Base-by-base conservation (phyloP, 2,888 invertebrate genomes). In the Philopedon plagiatum region DNA sequence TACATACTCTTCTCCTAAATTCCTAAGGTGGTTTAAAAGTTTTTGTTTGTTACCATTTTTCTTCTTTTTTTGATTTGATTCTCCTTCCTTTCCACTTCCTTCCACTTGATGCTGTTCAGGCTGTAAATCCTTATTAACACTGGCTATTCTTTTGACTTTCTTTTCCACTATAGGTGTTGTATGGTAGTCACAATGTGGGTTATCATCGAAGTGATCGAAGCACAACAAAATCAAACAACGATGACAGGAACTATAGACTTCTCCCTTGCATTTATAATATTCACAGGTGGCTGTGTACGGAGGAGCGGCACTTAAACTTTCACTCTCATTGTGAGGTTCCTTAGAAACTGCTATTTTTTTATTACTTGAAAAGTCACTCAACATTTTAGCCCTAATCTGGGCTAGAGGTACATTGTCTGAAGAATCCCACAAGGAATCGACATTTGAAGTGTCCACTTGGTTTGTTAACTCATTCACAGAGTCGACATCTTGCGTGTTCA, bases 91-190 rank as follows among this genome's bases (percentile, higher is more conserved):
- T 58, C 56, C 18, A 56, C 21, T 64, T 54, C 64, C 32, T 34
- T 64, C 58, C 5, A 37, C 58, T 58, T 34, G 46, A 46, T 62
- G 62, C 32, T 62, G 26, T 62, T 46, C 62, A 62, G 62, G 46
- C 46, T 62, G 62, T 19, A 58, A 58, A 19, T 56, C 32, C 39
- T 26, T 58, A 29, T 64, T 51, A 26, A 58, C 56, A 1, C 23
- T 64, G n/a, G n/a, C 5, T 21, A 64, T 58, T 58, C 13, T 58
- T 58, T 13, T 34, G n/a, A 58, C 46, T 62, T 49, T 49, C 5
- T 46, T 62, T 46, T 41, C 23, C 1, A 21, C 46, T 46, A 46
- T 1, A 46, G n/a, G 23, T 44, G 19, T 46, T 62, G 46, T 21
- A 62, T 62, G 62, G 41, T 41, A 44, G 19, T 61, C 46, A 34